phyloP scores from a whole-genome alignment of 2,113 vertebrate species.

The Condylura cristata region DNA sequence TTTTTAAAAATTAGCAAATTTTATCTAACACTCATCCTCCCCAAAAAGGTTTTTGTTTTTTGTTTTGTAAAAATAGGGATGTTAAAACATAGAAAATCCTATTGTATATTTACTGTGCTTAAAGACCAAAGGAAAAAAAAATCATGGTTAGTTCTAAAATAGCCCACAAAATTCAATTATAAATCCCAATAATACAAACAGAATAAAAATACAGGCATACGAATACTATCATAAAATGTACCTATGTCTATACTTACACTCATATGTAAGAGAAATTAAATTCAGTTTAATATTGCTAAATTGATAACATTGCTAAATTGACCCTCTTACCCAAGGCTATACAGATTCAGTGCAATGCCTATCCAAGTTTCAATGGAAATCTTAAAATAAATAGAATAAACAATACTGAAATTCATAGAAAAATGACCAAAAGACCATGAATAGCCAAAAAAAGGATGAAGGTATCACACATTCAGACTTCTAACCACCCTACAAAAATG shows the following conservation, averaged over 20 bases:
- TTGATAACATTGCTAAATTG: too few species aligned
- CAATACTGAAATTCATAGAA: too few species aligned
- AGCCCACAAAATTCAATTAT: background rate
- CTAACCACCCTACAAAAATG: too few species aligned
- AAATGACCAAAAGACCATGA: too few species aligned
- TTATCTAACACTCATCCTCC: too few species aligned
- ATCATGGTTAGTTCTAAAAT: background rate
- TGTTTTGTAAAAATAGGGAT: background rate
- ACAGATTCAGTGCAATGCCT: too few species aligned
- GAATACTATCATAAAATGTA: background rate
- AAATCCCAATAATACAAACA: background rate
- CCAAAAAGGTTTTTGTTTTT: too few species aligned
- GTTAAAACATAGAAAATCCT: constrained; percentile 20
- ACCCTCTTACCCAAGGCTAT: too few species aligned
- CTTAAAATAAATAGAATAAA: too few species aligned
- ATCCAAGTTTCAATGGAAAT: too few species aligned
- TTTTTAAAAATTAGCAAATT: constrained; percentile 10
- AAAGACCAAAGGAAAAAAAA: background rate
- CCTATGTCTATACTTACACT: background rate
- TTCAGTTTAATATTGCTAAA: background rate
- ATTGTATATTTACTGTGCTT: background rate
- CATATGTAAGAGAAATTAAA: background rate
- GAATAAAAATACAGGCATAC: background rate
- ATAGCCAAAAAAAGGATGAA: too few species aligned
- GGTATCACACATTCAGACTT: too few species aligned